Evolutionary conservation across 2,113 vertebrate genomes (phyloP), one percentile per base, ranked within the genome.

Genomic region (Oncorhynchus keta): DNA sequence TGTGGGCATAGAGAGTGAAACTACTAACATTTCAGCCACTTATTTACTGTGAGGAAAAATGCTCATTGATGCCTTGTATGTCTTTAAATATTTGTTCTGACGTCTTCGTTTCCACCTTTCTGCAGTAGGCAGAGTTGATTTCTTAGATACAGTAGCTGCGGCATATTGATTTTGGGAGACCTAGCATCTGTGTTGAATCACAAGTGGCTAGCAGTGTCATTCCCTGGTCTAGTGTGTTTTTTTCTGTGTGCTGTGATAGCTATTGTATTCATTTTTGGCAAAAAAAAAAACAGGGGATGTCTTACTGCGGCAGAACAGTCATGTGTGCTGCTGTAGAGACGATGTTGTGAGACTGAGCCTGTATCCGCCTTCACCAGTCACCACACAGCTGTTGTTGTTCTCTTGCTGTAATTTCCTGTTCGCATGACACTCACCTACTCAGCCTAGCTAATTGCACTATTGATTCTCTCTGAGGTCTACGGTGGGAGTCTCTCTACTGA

Each of bases 371-470:
- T 70, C 71, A 73, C 73, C 24, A 26, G 20, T 0, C 81, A 67
- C 64, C 69, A 61, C 76, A 59, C 74, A 49, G 32, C 70, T 88
- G 79, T 49, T 83, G 83, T 80, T 73, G 22, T 70, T 83, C 65
- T 74, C 59, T 75, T 76, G 81, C 65, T 81, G 68, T 83, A 72
- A 84, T 87, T 87, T 89, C 84, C 85, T 90, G 82, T 81, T 76
- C 73, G 82, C 62, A 76, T 62, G 79, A 80, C 74, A 75, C 51
- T 78, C 70, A 65, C 11, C 22, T 13, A 13, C 62, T 28, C 45
- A 82, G 78, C 80, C 80, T 79, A 83, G 66, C 79, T 84, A 79
- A 86, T 74, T 77, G 72, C 67, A 74, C 51, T 61, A 20, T 78
- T 72, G 68, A 80, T 81, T 83, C 66, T 28, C 30, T 68, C 66